A percentile compares a stretch with the other conserved stretches of the same genome.
Conservation (phyloP, 2,888 invertebrate genomes). For the Iphiclides podalirius region DNA sequence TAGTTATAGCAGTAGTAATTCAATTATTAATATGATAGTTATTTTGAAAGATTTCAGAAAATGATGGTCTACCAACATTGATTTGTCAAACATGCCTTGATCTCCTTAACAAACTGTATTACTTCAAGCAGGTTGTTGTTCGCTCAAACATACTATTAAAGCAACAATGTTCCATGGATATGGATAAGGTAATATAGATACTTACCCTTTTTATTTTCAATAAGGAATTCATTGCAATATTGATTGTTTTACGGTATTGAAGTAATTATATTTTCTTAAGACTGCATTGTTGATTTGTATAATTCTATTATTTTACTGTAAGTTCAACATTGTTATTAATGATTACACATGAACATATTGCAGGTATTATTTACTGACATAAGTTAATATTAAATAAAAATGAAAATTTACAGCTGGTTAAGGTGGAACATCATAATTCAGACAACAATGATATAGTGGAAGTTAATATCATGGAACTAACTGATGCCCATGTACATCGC, state of each 20-base stretch:
- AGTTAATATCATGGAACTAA: slow-evolving; percentile 40
- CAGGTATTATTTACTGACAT: too few species aligned
- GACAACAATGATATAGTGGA: slow-evolving; percentile 40
- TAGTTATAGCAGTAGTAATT: too few species aligned
- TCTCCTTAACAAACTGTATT: slow-evolving; percentile 61
- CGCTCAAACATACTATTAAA: slow-evolving; percentile 64
- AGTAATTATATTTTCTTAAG: too few species aligned
- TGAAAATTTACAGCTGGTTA: slow-evolving; percentile 34
- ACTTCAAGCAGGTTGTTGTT: slow-evolving; percentile 68
- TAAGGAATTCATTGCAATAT: too few species aligned
- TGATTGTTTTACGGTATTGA: too few species aligned
- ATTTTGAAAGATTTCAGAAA: slow-evolving; percentile 53
- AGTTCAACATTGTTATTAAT: too few species aligned
- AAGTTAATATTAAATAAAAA: too few species aligned
- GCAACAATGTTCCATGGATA: slow-evolving; percentile 51
- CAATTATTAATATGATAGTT: too few species aligned
- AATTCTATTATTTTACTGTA: too few species aligned
- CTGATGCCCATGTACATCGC: slow-evolving; percentile 35
- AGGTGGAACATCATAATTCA: slow-evolving; percentile 37
- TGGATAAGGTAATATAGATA: slow-evolving; percentile 27
- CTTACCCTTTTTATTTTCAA: not conserved
- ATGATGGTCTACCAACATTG: slow-evolving; percentile 59
- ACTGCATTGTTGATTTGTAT: too few species aligned
- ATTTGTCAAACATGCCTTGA: slow-evolving; percentile 69
- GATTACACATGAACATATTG: too few species aligned